Evolutionary conservation across 2,888 invertebrate genomes (phyloP).

Genomic region (Caenorhabditis uteleia): DNA sequence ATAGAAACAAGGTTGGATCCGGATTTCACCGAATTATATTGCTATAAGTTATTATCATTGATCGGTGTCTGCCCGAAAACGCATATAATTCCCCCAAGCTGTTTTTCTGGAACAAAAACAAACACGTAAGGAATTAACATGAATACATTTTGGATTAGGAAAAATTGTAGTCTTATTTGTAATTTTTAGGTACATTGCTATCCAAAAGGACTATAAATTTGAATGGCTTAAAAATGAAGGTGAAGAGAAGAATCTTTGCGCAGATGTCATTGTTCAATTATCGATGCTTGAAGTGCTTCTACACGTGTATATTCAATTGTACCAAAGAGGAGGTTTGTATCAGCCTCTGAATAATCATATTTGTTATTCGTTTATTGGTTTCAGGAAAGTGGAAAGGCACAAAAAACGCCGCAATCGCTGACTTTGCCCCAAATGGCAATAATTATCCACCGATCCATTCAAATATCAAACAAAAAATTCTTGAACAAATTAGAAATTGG

Average conservation of each 20-base stretch:
- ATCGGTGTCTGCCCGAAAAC: constrained; percentile 20
- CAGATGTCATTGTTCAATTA: constrained; percentile 19
- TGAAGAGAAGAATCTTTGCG: constrained; percentile 17
- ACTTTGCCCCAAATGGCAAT: constrained; percentile 14
- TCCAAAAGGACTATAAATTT: constrained; percentile 25
- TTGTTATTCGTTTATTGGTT: constrained; percentile 14
- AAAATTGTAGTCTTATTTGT: too few species aligned
- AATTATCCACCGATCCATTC: constrained; percentile 6
- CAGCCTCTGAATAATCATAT: constrained; percentile 14
- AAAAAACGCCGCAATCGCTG: constrained; percentile 20
- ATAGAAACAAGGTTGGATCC: constrained; percentile 8
- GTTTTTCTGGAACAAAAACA: constrained; percentile 16
- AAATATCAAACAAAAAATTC: constrained; percentile 10
- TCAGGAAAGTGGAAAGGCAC: constrained; percentile 21
- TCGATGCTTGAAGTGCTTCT: constrained; percentile 13
- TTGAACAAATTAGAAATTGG: constrained; percentile 3
- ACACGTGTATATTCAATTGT: constrained; percentile 12
- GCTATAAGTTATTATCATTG: constrained; percentile 21
- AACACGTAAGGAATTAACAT: constrained; percentile 31
- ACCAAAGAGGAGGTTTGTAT: constrained; percentile 21
- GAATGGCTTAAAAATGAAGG: constrained; percentile 11
- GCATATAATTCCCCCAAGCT: constrained; percentile 18
- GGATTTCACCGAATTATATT: constrained; percentile 24
- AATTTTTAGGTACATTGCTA: constrained; percentile 29
- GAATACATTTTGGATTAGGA: too few species aligned